phyloP scores from a whole-genome alignment of 1,140 invertebrate genomes.

The Ruditapes philippinarum region DNA sequence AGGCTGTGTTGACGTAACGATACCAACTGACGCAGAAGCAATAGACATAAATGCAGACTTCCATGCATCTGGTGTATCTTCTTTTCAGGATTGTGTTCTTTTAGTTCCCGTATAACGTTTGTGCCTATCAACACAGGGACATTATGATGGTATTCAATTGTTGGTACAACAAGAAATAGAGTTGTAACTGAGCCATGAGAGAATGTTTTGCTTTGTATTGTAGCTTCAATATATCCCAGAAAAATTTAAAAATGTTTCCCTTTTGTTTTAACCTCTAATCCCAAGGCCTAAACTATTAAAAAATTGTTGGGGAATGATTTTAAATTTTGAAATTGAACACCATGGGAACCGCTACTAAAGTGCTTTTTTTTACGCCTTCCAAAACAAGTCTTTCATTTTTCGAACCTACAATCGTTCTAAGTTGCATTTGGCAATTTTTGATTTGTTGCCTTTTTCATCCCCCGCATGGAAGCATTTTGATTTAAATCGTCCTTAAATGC shows the following conservation, averaged over 20 bases:
- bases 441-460: neutral
- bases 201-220: neutral
- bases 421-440: neutral
- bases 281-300: neutral
- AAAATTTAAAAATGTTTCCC: neutral
- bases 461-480: neutral
- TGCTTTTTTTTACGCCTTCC: neutral
- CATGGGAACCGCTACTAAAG: neutral
- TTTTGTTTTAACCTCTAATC: constrained; percentile 10
- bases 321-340: neutral
- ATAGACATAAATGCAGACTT: neutral
- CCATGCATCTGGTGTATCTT: constrained; percentile 3
- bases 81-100: neutral
- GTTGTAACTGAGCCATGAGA: neutral
- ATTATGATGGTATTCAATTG: neutral
- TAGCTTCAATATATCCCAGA: constrained; percentile 31
- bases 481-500: neutral
- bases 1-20: neutral
- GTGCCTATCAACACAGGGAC: constrained; percentile 34
- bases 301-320: neutral
- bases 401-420: neutral
- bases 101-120: neutral
- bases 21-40: neutral
- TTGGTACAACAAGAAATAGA: neutral
- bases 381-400: neutral